phyloP scores from a whole-genome alignment of 2,797 vertebrate species.

The Leucoraja ocellata region DNA sequence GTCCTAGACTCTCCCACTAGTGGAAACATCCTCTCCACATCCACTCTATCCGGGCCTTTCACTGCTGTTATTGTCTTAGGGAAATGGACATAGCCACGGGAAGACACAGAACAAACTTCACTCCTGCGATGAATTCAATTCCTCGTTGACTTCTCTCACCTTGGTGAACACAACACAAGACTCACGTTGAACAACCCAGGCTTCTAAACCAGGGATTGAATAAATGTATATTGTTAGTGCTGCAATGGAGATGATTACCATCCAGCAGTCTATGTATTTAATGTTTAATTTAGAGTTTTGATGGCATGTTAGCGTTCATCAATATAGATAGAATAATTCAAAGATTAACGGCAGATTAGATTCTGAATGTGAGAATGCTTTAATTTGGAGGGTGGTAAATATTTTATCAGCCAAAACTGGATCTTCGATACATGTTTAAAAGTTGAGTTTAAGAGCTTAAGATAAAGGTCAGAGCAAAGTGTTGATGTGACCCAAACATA shows the following conservation, averaged over 20 bases:
- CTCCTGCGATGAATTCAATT: no score
- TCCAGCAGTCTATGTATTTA: neutral
- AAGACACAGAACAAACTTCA: no score
- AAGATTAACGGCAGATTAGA: conserved; percentile 24
- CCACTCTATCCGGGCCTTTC: no score
- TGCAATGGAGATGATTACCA: neutral
- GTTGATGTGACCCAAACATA: neutral
- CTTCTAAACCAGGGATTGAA: neutral
- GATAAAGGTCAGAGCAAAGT: neutral
- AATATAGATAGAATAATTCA: conserved; percentile 24
- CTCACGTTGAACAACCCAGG: neutral
- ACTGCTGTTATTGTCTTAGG: no score
- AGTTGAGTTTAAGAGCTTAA: neutral
- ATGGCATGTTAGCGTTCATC: neutral
- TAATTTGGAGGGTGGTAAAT: conserved; percentile 31
- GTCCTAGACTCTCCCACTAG: no score
- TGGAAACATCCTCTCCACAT: no score
- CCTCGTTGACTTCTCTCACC: neutral
- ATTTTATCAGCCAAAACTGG: neutral
- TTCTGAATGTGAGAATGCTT: conserved; percentile 28
- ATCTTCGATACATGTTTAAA: neutral
- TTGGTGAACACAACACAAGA: neutral
- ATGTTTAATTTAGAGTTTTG: conserved; percentile 25
- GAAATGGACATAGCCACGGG: no score
- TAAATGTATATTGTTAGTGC: neutral